Percentiles rank a stretch among this genome's conserved stretches.
Evolutionary conservation across 2,113 vertebrate species (phyloP).

Genomic region (Tragelaphus scriptus): DNA sequence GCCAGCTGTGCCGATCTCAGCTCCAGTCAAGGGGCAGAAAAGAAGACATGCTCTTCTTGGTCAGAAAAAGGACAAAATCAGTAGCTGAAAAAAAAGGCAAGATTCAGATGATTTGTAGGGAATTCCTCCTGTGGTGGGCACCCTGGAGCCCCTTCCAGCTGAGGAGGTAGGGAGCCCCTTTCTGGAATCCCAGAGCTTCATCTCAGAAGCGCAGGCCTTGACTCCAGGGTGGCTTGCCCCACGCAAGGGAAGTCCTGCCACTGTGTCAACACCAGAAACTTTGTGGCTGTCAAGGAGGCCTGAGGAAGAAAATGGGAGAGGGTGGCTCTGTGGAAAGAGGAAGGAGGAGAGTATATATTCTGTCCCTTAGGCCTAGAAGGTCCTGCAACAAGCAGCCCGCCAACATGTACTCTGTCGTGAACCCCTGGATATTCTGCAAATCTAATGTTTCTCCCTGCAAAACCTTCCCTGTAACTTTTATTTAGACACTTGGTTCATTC

Average conservation of each 20-base stretch:
- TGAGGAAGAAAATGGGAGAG: neutral
- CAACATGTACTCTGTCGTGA: neutral
- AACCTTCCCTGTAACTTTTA: neutral
- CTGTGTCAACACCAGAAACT: neutral
- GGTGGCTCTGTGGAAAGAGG: neutral
- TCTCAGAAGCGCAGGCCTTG: neutral
- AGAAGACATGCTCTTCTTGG: neutral
- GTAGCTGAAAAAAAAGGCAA: slow-evolving; percentile 12
- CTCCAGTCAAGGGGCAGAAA: neutral
- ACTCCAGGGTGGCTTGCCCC: neutral
- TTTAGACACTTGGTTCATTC: neutral
- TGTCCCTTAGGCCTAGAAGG: neutral
- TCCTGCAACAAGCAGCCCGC: neutral
- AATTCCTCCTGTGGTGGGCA: neutral
- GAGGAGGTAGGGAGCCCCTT: neutral
- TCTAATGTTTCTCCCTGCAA: neutral
- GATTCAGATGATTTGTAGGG: neutral
- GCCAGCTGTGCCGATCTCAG: neutral
- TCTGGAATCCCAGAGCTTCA: neutral
- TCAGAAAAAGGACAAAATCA: neutral
- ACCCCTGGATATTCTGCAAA: neutral
- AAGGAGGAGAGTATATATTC: neutral
- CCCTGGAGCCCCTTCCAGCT: neutral
- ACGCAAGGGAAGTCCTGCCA: neutral
- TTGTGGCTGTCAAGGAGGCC: neutral